Evolutionary conservation across 1,140 invertebrate genomes (phyloP).

Genomic region (Neoseiulus cucumeris): DNA sequence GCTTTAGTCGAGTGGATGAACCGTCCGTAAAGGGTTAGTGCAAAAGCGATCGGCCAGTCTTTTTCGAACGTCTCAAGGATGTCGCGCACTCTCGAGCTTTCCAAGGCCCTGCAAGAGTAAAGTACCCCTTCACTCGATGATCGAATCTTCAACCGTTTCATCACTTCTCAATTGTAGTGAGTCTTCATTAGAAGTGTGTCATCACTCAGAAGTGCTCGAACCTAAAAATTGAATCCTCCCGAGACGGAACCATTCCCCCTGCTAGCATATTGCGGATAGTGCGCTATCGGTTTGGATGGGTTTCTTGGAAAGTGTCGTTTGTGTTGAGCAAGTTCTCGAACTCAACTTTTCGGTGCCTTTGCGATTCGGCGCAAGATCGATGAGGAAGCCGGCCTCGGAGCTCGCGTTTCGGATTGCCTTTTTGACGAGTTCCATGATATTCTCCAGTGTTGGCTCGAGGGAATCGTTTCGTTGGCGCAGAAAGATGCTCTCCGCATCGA

Average conservation of each 20-base stretch:
- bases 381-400: conserved; percentile 1
- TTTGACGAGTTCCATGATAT: neutral
- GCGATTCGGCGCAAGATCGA: neutral
- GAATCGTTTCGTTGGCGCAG: neutral
- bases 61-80: neutral
- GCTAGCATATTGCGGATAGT: too few species aligned
- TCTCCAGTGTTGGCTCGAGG: neutral
- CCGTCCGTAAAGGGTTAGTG: neutral
- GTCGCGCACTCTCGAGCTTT: neutral
- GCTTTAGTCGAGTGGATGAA: neutral
- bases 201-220: too few species aligned
- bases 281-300: too few species aligned
- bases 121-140: neutral
- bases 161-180: too few species aligned
- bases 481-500: neutral
- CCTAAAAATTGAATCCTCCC: too few species aligned
- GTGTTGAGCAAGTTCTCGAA: too few species aligned
- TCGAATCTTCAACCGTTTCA: too few species aligned
- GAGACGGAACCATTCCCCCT: too few species aligned
- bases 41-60: conserved; percentile 1
- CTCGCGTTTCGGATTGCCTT: neutral
- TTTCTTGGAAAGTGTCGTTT: too few species aligned
- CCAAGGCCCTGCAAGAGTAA: neutral
- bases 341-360: neutral
- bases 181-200: too few species aligned